Evolutionary conservation across 1,140 invertebrate genomes (phyloP).

Genomic region (Drosophila mojavensis): DNA sequence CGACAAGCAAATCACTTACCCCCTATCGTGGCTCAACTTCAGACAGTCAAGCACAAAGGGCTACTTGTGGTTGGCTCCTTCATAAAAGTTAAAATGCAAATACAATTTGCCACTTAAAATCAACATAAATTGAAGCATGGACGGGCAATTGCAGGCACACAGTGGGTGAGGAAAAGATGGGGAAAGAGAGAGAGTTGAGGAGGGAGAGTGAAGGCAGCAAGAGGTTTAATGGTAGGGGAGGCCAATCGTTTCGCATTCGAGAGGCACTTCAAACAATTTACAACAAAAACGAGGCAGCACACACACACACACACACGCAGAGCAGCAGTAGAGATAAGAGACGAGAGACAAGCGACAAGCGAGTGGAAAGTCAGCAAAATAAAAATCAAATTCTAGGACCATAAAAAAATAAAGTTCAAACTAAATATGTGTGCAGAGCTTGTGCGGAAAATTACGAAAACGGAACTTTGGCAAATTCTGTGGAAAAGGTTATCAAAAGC

Average conservation of each 20-base stretch:
- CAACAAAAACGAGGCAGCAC: slow-evolving; percentile 50
- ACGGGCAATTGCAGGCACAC: background rate
- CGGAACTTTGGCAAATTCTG: slow-evolving; percentile 13
- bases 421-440: slow-evolving; percentile 48
- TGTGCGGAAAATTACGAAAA: slow-evolving; percentile 15
- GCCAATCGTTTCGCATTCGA: slow-evolving; percentile 49
- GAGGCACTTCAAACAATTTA: slow-evolving; percentile 65
- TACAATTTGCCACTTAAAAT: slow-evolving; percentile 81
- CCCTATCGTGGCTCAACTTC: background rate
- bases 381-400: slow-evolving; percentile 44
- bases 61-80: slow-evolving; percentile 67
- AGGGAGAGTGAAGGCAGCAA: background rate
- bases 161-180: background rate
- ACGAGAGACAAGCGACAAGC: background rate
- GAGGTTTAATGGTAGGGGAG: background rate
- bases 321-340: background rate
- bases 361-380: slow-evolving; percentile 21
- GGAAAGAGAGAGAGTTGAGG: background rate
- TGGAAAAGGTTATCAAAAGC: slow-evolving; percentile 26
- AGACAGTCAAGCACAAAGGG: slow-evolving; percentile 35
- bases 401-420: slow-evolving; percentile 38
- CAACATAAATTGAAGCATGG: slow-evolving; percentile 65
- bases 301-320: background rate
- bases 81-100: slow-evolving; percentile 71
- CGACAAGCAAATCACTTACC: background rate